Base-by-base conservation (phyloP, 2,888 invertebrate genomes). In the Rhagonycha lutea region DNA sequence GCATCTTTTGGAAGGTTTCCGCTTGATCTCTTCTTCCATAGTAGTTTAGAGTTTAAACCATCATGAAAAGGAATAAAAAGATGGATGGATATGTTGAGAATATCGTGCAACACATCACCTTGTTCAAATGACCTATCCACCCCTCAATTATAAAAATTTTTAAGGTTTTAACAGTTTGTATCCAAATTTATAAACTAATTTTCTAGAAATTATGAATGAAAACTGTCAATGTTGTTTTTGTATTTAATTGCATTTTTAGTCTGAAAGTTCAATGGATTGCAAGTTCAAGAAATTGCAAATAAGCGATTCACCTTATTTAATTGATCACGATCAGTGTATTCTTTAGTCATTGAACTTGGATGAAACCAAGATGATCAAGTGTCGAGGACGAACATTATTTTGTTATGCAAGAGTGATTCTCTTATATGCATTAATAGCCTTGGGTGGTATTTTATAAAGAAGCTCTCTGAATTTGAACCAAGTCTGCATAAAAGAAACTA, bases 391-490 rank as follows among this genome's bases (percentile, higher is more conserved):
- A 65, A 18, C 28, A 18, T 63, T 18, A 14, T 14, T 14, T 47
- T 47, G 47, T 74, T 70, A 67, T 67, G 70, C 74, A 70, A 74
- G 60, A 70, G 32, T 61, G 69, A 74, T 74, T 69, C 70, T 47
- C 67, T 61, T 65, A 62, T 69, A 12, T 73, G 67, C 18, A 60
- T 61, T 61, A 29, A 14, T 32, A 63, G 47, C 73, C 73, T 73
- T 69, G 63, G 24, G 28, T 47, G 12, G n/a, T 9, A 14, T 8
- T 14, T 28, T 26, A 47, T 47, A 47, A n/a, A 47, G 24, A 60
- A 24, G 32, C 10, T 60, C 26, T 61, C 11, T 47, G 68, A 60
- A 18, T 18, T 18, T 18, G 18, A 18, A 18, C 18, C 18, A 18
- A 60, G 32, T 47, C n/a, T 47, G 47, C n/a, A 47, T 47, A 47